Evolutionary conservation across 2,888 invertebrate genomes (phyloP), one percentile per base, ranked within the genome.

Genomic region (Phyllotreta cruciferae): DNA sequence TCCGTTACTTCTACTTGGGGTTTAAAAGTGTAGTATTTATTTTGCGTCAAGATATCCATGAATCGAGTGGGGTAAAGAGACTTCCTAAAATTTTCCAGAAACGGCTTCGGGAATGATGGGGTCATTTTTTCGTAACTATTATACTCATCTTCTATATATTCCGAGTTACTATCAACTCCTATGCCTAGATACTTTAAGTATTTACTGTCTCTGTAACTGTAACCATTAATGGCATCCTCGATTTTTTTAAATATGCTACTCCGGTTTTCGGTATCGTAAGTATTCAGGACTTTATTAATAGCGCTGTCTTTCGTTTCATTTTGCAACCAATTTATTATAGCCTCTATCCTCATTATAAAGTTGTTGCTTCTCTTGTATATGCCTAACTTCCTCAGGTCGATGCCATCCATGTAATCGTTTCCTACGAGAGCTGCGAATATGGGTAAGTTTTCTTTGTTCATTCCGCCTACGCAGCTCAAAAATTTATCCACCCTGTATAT

Each of bases 361-460:
- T 56, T 7, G 11, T 56, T n/a, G 36, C 9, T 35, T 42, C 45
- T 56, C 6, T 9, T 11, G 1, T 54, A 39, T 13, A 63, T 54
- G 9, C 53, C 53, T 11, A 63, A 13, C 35, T 63, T 63, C 3
- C 47, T 54, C 36, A 63, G 24, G 45, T 57, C 53, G 36, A 63
- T 58, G 3, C 63, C 63, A 37, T 58, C 58, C 35, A 47, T 58
- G 34, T 53, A 96, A 81, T 97, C 97, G 83, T 97, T 97, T 0
- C 96, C 97, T 6, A 96, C 81, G 38, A 96, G 77, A 0, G 92
- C 90, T 0, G 94, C 93, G 66, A 94, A 84, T 14, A 97, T 77
- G 0, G 95, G 94, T 53, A 97, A 77, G 65, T 71, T 72, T 4
- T 64, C 62, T 68, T 85, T 85, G 65, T 88, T 84, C 36, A 94